Evolutionary conservation across 2,888 invertebrate genomes (phyloP).

Genomic region (Meghimatium bilineatum): DNA sequence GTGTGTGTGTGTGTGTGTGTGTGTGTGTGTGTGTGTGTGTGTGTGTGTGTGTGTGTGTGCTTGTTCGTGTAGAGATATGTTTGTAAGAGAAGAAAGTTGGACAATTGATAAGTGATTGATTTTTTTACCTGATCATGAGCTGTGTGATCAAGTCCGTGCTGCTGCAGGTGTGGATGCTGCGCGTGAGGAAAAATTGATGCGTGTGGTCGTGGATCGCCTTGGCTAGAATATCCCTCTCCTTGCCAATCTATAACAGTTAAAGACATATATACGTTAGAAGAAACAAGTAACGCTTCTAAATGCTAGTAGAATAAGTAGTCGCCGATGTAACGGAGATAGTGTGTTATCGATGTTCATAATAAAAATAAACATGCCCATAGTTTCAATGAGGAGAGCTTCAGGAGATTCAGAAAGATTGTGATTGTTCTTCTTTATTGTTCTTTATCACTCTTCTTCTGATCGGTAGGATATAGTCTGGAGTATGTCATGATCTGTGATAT

Average conservation of each 20-base stretch:
- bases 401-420: too few species aligned
- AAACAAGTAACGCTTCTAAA: background rate
- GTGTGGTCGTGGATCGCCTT: conserved; percentile 34
- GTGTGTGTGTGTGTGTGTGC: too few species aligned
- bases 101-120: background rate
- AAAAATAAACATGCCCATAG: too few species aligned
- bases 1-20: too few species aligned
- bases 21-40: too few species aligned
- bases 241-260: conserved; percentile 37
- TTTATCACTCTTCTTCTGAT: too few species aligned
- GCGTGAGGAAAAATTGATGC: conserved; percentile 38
- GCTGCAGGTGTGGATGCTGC: conserved; percentile 27
- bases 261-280: background rate
- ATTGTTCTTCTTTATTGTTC: too few species aligned
- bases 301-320: background rate
- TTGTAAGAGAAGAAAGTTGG: background rate
- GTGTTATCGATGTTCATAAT: too few species aligned
- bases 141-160: conserved; percentile 28
- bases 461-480: too few species aligned
- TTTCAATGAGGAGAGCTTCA: too few species aligned
- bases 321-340: background rate
- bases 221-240: conserved; percentile 35
- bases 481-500: too few species aligned
- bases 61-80: too few species aligned
- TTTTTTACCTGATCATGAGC: conserved; percentile 30